phyloP scores from a whole-genome alignment of 2,797 vertebrate species.

The Ctenopoma kingsleyae region DNA sequence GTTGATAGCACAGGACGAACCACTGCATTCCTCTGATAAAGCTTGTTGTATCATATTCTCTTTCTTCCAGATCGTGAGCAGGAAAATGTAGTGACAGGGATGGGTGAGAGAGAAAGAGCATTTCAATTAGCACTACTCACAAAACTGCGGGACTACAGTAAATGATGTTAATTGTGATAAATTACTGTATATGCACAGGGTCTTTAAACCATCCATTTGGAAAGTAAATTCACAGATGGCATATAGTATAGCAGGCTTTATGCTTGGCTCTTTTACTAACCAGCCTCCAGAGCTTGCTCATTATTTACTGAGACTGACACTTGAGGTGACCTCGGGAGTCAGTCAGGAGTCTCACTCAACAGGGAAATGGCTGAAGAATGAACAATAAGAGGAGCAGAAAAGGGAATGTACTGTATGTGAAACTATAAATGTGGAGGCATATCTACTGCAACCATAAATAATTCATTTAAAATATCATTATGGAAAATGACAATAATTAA shows the following conservation, averaged over 20 bases:
- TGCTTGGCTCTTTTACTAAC: slow-evolving; percentile 4
- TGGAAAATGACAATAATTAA: not conserved
- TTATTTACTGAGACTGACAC: slow-evolving; percentile 34
- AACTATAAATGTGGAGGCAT: not conserved
- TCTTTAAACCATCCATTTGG: slow-evolving; percentile 41
- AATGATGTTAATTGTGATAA: slow-evolving; percentile 60
- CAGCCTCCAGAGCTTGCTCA: slow-evolving; percentile 16
- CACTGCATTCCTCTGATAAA: slow-evolving; percentile 29
- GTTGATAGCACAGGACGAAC: slow-evolving; percentile 17
- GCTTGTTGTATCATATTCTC: slow-evolving; percentile 35
- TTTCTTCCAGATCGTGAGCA: slow-evolving; percentile 36
- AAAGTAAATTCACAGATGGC: slow-evolving; percentile 42
- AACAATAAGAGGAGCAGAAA: not conserved
- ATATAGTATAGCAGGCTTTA: slow-evolving; percentile 21
- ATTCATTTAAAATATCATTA: not conserved
- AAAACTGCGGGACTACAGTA: slow-evolving; percentile 25
- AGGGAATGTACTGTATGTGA: not conserved
- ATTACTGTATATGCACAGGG: slow-evolving; percentile 25
- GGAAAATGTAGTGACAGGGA: slow-evolving; percentile 11
- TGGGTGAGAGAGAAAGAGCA: slow-evolving; percentile 13
- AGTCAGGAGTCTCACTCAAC: not conserved
- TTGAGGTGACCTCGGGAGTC: slow-evolving; percentile 4
- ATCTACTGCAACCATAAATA: not conserved
- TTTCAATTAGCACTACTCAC: slow-evolving; percentile 33
- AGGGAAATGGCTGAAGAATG: not conserved